phyloP scores from a whole-genome alignment of 2,888 invertebrate species.

The Leuctra nigra region DNA sequence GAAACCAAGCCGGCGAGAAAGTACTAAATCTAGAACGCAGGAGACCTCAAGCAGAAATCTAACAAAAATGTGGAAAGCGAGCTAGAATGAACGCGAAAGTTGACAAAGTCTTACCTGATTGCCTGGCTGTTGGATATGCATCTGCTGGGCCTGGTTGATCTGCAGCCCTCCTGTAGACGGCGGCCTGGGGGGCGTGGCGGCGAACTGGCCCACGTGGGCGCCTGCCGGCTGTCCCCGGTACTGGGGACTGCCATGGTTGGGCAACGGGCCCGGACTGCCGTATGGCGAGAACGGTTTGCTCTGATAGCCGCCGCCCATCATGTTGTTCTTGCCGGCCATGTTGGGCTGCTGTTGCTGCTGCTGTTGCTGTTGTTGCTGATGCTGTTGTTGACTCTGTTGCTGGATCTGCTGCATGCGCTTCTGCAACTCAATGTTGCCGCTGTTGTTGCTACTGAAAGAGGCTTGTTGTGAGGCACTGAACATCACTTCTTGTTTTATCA shows the following conservation, averaged over 20 bases:
- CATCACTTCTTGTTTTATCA: conserved; percentile 34
- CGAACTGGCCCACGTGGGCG: conserved; percentile 33
- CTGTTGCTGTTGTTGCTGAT: conserved; percentile 35
- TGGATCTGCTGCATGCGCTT: conserved; percentile 30
- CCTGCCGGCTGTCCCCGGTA: conserved; percentile 30
- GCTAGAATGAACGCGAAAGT: too few species aligned
- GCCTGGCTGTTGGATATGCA: conserved; percentile 72
- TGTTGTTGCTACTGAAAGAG: conserved; percentile 18
- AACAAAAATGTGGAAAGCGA: background rate
- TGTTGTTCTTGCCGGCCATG: background rate
- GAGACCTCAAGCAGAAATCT: background rate
- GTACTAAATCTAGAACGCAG: background rate
- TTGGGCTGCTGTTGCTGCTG: conserved; percentile 33
- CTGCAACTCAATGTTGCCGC: conserved; percentile 27
- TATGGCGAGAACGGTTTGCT: conserved; percentile 60
- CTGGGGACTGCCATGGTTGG: conserved; percentile 39
- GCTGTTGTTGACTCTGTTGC: conserved; percentile 24
- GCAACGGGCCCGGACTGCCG: conserved; percentile 51
- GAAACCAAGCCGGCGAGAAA: background rate
- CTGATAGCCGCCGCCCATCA: conserved; percentile 1
- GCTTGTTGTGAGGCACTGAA: conserved; percentile 28
- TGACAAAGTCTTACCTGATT: conserved; percentile 55
- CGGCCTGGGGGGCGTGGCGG: conserved; percentile 46
- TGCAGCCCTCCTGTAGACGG: conserved; percentile 46
- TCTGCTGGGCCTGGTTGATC: conserved; percentile 81